phyloP scores from a whole-genome alignment of 2,888 invertebrate species.

The Bedellia somnulentella region DNA sequence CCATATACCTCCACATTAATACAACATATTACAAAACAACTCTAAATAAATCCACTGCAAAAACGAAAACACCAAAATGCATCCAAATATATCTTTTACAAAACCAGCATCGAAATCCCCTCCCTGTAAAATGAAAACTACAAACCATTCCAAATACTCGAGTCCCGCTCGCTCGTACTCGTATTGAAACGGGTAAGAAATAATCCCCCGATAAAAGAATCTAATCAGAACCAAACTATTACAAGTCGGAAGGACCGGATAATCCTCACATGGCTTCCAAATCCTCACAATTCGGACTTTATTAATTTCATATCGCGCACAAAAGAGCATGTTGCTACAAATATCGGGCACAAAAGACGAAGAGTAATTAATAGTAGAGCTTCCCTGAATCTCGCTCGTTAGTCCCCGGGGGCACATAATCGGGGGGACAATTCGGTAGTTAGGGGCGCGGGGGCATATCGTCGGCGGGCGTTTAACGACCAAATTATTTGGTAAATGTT shows the following conservation, averaged over 20 bases:
- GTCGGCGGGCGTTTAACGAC: slow-evolving; percentile 55
- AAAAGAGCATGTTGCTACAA: slow-evolving; percentile 52
- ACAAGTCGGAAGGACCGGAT: slow-evolving; percentile 28
- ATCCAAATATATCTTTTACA: too few relatives aligned
- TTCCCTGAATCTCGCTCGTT: slow-evolving; percentile 44
- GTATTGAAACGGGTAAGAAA: too few relatives aligned
- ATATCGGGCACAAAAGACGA: slow-evolving; percentile 38
- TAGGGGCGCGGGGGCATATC: slow-evolving; percentile 42
- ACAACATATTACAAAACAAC: too few relatives aligned
- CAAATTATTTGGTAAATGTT: slow-evolving; percentile 61
- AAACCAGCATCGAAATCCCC: too few relatives aligned
- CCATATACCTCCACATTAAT: too few relatives aligned
- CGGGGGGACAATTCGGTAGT: slow-evolving; percentile 49
- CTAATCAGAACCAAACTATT: slow-evolving; percentile 15
- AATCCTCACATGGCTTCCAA: slow-evolving; percentile 30
- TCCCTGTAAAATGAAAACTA: too few relatives aligned
- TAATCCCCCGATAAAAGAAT: too few relatives aligned
- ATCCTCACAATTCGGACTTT: slow-evolving; percentile 31
- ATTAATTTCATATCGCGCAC: slow-evolving; percentile 40
- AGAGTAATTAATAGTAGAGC: slow-evolving; percentile 42
- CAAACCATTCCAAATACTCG: too few relatives aligned
- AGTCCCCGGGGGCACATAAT: slow-evolving; percentile 32
- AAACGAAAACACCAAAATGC: too few relatives aligned
- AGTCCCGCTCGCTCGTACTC: too few relatives aligned
- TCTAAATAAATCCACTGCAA: too few relatives aligned